phyloP scores from a whole-genome alignment of 2,888 invertebrate species.

The Andrena hattorfiana region DNA sequence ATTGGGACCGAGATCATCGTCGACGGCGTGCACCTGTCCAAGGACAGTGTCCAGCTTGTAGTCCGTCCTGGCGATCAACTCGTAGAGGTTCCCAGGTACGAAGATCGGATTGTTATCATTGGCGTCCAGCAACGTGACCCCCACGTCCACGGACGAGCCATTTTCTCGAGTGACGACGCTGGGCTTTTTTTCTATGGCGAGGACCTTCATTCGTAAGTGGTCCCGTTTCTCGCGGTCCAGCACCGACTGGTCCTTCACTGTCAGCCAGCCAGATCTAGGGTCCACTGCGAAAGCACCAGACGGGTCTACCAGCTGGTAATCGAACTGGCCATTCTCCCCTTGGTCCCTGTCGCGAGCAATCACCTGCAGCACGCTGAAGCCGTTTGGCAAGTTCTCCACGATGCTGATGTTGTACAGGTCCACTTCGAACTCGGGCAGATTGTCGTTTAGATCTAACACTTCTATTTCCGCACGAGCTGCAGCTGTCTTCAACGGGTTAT shows the following conservation, averaged over 20 bases:
- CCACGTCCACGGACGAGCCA: slow-evolving; percentile 89
- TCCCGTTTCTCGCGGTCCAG: slow-evolving; percentile 92
- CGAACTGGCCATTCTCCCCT: slow-evolving; percentile 94
- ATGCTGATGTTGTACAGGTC: slow-evolving; percentile 96
- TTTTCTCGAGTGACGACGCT: slow-evolving; percentile 86
- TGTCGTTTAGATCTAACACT: slow-evolving; percentile 92
- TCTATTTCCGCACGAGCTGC: slow-evolving; percentile 91
- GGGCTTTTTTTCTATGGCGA: slow-evolving; percentile 91
- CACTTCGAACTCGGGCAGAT: slow-evolving; percentile 94
- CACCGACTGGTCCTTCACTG: slow-evolving; percentile 91
- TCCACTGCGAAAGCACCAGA: slow-evolving; percentile 93
- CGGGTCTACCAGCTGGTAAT: slow-evolving; percentile 91
- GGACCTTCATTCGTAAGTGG: slow-evolving; percentile 91
- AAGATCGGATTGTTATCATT: slow-evolving; percentile 97
- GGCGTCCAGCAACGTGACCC: slow-evolving; percentile 93
- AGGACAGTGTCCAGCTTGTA: slow-evolving; percentile 90
- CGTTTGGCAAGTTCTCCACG: slow-evolving; percentile 95
- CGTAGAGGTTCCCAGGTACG: slow-evolving; percentile 93
- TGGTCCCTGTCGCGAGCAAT: slow-evolving; percentile 93
- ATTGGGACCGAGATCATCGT: slow-evolving; percentile 92
- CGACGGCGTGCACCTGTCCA: slow-evolving; percentile 92
- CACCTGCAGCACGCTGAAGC: slow-evolving; percentile 89
- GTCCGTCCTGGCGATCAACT: slow-evolving; percentile 90
- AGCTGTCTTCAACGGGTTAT: slow-evolving; percentile 91
- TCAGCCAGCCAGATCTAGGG: slow-evolving; percentile 93